Conservation (phyloP, 2,113 vertebrate genomes). For the Trogon melanurus region DNA sequence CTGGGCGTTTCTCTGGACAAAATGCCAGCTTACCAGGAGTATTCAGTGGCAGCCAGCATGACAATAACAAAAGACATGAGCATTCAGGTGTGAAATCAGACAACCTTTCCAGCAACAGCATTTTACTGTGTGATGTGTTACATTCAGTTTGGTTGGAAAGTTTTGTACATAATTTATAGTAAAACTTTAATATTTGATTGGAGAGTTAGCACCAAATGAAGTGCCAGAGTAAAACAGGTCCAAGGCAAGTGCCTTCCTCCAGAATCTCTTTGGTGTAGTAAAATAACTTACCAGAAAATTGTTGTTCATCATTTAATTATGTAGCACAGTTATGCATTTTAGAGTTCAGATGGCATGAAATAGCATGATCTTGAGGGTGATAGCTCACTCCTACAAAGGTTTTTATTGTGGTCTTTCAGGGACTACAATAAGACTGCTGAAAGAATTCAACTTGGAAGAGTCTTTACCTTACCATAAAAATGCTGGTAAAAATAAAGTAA, state of each 20-base stretch:
- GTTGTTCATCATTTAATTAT: neutral
- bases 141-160: neutral
- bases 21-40: neutral
- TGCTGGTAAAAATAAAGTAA: neutral
- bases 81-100: slow-evolving; percentile 20
- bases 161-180: neutral
- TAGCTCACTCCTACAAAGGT: neutral
- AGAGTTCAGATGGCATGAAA: neutral
- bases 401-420: neutral
- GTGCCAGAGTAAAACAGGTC: accelerated
- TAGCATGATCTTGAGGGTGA: neutral
- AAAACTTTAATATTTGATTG: slow-evolving; percentile 13
- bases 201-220: neutral
- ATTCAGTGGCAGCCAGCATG: neutral
- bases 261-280: neutral
- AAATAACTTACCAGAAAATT: neutral
- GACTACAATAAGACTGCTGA: neutral
- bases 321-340: neutral
- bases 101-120: neutral
- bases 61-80: neutral
- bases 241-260: neutral
- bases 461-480: neutral
- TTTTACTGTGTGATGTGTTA: neutral
- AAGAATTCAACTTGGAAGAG: neutral
- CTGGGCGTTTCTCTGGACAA: neutral